phyloP scores from a whole-genome alignment of 2,113 vertebrate genomes.

The Pogona vitticeps region DNA sequence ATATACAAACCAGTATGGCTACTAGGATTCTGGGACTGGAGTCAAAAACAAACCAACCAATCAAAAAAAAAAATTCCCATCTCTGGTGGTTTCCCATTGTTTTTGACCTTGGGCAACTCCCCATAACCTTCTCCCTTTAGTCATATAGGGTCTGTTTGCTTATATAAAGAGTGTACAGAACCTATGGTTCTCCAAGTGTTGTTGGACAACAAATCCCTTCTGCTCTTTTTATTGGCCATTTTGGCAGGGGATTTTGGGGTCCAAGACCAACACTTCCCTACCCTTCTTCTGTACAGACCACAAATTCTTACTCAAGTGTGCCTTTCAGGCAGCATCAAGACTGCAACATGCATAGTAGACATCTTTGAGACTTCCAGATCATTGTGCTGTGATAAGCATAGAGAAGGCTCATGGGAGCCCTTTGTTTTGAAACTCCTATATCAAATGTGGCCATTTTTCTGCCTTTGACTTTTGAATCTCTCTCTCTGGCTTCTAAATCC shows the following conservation, averaged over 20 bases:
- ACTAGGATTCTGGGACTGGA: too few species aligned
- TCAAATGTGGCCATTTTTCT: slow-evolving; percentile 9
- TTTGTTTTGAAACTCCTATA: slow-evolving; percentile 17
- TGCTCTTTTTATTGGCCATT: not conserved
- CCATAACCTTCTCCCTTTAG: too few species aligned
- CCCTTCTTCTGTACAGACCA: not conserved
- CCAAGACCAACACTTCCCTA: not conserved
- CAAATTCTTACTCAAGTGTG: not conserved
- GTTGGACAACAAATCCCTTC: too few species aligned
- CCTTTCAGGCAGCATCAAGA: not conserved
- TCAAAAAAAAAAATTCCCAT: too few species aligned
- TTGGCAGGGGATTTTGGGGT: not conserved
- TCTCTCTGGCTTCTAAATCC: slow-evolving; percentile 31
- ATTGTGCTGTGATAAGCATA: not conserved
- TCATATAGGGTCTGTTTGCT: too few species aligned
- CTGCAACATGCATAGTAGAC: slow-evolving; percentile 9
- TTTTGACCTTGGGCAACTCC: too few species aligned
- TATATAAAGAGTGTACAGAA: too few species aligned
- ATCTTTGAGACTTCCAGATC: slow-evolving; percentile 7
- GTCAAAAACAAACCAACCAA: too few species aligned
- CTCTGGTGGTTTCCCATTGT: too few species aligned
- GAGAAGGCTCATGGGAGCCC: not conserved
- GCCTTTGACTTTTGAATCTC: not conserved
- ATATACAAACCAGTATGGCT: too few species aligned
- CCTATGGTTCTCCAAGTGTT: too few species aligned